These are phyloP conservation scores for Polydrusus tereticollis DNA, from an alignment of 2,888 invertebrate genomes.

Conservation along the genomic window DNA sequence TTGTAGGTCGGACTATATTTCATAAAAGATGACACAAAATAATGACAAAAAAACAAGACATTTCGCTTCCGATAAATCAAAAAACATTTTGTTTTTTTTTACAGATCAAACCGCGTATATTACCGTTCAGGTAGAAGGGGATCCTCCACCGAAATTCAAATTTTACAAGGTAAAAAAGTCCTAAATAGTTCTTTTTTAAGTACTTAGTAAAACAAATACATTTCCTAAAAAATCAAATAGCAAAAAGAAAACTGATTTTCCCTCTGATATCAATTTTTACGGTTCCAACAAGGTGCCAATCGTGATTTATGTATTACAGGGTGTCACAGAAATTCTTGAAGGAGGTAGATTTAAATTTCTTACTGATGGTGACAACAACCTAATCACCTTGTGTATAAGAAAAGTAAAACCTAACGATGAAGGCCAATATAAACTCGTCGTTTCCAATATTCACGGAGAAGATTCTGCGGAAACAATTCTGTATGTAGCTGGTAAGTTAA, in stretches of 20 bases:
- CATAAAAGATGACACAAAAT: no score
- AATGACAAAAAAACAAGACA: no score
- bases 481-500: slow-evolving; percentile 89
- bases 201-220: no score
- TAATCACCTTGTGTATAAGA: slow-evolving; percentile 93
- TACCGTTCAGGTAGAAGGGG: slow-evolving; percentile 93
- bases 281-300: no score
- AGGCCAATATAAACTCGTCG: slow-evolving; percentile 92
- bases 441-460: slow-evolving; percentile 94
- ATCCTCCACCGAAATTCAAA: slow-evolving; percentile 94
- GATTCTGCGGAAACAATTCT: slow-evolving; percentile 96
- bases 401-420: slow-evolving; percentile 98
- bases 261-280: no score
- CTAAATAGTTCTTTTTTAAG: neutral
- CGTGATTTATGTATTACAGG: slow-evolving; percentile 64
- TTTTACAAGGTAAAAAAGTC: slow-evolving; percentile 82
- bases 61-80: no score
- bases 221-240: no score
- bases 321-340: slow-evolving; percentile 92
- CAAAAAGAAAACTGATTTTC: no score
- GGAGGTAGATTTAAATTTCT: slow-evolving; percentile 95
- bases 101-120: slow-evolving; percentile 93
- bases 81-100: no score
- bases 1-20: no score
- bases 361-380: slow-evolving; percentile 93